A percentile compares a stretch with the other conserved stretches of the same genome.
These are phyloP conservation scores for Balanococcus diminutus DNA, from an alignment of 2,888 invertebrate species.

Conservation along the genomic window DNA sequence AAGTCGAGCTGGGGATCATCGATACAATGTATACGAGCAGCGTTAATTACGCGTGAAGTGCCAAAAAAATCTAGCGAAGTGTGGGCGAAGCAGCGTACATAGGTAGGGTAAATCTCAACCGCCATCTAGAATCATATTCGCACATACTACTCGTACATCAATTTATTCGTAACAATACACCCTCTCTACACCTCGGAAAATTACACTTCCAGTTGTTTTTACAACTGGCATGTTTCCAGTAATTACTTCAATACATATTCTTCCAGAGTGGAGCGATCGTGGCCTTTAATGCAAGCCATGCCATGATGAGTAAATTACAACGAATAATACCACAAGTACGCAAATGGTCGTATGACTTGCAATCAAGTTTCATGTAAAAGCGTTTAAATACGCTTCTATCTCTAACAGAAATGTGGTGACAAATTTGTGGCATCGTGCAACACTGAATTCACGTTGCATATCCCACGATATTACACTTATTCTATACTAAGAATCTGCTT, in stretches of 20 bases:
- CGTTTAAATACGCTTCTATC: not conserved
- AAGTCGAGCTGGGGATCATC: not conserved
- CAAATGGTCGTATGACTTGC: not conserved
- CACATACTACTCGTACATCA: not conserved
- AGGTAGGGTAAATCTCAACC: not conserved
- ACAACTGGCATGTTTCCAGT: not conserved
- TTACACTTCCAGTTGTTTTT: not conserved
- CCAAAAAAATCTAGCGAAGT: constrained; percentile 8
- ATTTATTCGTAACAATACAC: not conserved
- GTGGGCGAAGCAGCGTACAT: not conserved
- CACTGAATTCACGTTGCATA: not conserved
- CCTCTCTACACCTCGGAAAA: not conserved
- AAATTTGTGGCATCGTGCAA: not conserved
- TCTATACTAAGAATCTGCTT: no score
- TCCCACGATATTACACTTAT: no score
- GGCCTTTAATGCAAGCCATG: not conserved
- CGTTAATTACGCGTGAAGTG: constrained; percentile 32
- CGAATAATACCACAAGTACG: not conserved
- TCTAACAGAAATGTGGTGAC: not conserved
- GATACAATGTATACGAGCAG: constrained; percentile 17
- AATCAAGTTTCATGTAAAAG: not conserved
- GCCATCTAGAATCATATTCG: not conserved
- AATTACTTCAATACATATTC: not conserved
- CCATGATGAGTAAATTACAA: not conserved
- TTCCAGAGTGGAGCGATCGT: not conserved